Evolutionary conservation across 2,888 invertebrate genomes (phyloP).

Genomic region (Agelastica alni): DNA sequence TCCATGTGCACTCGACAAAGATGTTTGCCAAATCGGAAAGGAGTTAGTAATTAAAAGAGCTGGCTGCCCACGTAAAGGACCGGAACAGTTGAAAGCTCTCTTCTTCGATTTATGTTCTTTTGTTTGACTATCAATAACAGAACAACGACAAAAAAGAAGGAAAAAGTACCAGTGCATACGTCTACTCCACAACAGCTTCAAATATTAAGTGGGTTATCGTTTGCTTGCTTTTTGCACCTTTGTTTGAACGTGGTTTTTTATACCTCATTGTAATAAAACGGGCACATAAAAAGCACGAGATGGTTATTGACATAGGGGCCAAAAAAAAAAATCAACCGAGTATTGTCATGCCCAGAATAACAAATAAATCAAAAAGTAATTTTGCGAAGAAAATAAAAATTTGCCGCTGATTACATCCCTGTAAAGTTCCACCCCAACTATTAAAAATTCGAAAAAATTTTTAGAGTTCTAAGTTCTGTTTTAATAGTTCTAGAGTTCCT

Average conservation of each 20-base stretch:
- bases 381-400: too few relatives aligned
- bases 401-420: too few relatives aligned
- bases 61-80: slow-evolving; percentile 20
- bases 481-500: too few relatives aligned
- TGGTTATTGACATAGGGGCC: background rate
- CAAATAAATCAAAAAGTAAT: too few relatives aligned
- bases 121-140: slow-evolving; percentile 24
- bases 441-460: too few relatives aligned
- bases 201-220: background rate
- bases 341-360: too few relatives aligned
- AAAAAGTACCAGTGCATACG: slow-evolving; percentile 6
- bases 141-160: slow-evolving; percentile 15
- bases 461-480: too few relatives aligned
- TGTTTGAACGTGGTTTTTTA: slow-evolving; percentile 4
- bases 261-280: background rate
- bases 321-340: too few relatives aligned
- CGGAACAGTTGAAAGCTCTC: slow-evolving; percentile 22
- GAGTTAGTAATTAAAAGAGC: slow-evolving; percentile 24
- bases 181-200: background rate
- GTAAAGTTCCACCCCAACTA: too few relatives aligned
- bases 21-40: slow-evolving; percentile 22
- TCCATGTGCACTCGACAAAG: background rate
- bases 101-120: slow-evolving; percentile 5
- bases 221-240: slow-evolving; percentile 6
- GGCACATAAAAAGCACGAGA: slow-evolving; percentile 1